These are phyloP conservation scores for Caerostris darwini DNA, from an alignment of 1,140 invertebrate genomes.

Conservation along the genomic window DNA sequence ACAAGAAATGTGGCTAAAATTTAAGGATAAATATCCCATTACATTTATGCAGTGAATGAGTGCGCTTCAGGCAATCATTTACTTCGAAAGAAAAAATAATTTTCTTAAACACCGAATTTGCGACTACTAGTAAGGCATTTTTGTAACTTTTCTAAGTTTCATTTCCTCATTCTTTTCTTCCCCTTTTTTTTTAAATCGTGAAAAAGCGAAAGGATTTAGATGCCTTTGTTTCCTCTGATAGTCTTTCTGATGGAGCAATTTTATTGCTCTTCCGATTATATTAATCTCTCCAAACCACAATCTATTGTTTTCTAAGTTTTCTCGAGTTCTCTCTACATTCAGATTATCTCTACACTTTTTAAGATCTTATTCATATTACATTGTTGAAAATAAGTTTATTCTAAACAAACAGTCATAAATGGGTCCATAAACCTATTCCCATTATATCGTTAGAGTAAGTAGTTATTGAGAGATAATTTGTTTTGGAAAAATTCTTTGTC, in stretches of 20 bases:
- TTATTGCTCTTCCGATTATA: background rate
- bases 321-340: background rate
- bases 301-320: background rate
- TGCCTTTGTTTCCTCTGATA: background rate
- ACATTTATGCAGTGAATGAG: background rate
- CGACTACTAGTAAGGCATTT: no score
- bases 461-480: no score
- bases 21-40: background rate
- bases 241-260: background rate
- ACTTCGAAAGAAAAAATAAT: background rate
- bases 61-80: background rate
- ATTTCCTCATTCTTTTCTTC: constrained; percentile 31
- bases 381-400: background rate
- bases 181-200: background rate
- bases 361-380: background rate
- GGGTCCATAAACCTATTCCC: background rate
- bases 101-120: background rate
- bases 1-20: background rate
- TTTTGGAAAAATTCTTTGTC: no score
- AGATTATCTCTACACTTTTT: background rate
- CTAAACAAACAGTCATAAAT: background rate
- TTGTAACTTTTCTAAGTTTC: background rate
- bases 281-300: background rate
- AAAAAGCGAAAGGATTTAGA: background rate
- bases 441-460: no score